phyloP scores from a whole-genome alignment of 2,888 invertebrate species.

The Congeria kusceri region DNA sequence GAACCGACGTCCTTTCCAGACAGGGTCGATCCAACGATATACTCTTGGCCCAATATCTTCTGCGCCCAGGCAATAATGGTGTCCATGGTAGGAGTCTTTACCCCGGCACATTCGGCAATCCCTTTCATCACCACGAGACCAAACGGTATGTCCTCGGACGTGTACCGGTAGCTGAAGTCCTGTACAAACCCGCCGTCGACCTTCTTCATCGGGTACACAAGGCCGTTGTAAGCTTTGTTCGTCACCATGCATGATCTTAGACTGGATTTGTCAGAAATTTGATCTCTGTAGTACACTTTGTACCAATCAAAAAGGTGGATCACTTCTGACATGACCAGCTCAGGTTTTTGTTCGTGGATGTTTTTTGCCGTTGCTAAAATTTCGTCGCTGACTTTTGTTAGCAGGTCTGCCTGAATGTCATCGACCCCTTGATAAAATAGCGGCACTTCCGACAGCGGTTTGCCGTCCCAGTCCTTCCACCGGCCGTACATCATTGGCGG shows the following conservation, averaged over 20 bases:
- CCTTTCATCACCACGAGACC: too few species aligned
- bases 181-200: slow-evolving; percentile 68
- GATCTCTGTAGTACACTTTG: slow-evolving; percentile 65
- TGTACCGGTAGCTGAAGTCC: slow-evolving; percentile 74
- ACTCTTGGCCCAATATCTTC: slow-evolving; percentile 72
- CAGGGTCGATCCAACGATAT: slow-evolving; percentile 65
- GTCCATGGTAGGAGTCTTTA: slow-evolving; percentile 74
- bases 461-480: slow-evolving; percentile 76
- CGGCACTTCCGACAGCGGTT: slow-evolving; percentile 68
- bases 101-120: slow-evolving; percentile 71
- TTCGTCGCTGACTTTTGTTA: slow-evolving; percentile 74
- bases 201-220: slow-evolving; percentile 73
- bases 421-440: slow-evolving; percentile 78
- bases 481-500: slow-evolving; percentile 76
- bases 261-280: slow-evolving; percentile 64
- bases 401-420: slow-evolving; percentile 65
- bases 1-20: slow-evolving; percentile 69
- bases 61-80: slow-evolving; percentile 74
- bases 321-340: slow-evolving; percentile 70
- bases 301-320: slow-evolving; percentile 75
- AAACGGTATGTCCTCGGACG: too few species aligned
- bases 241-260: slow-evolving; percentile 68
- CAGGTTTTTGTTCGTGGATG: slow-evolving; percentile 57
- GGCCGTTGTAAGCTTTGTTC: slow-evolving; percentile 73
- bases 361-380: slow-evolving; percentile 70